Evolutionary conservation across 2,113 vertebrate genomes (phyloP), one percentile per base, ranked within the genome.

Genomic region (Tichodroma muraria): DNA sequence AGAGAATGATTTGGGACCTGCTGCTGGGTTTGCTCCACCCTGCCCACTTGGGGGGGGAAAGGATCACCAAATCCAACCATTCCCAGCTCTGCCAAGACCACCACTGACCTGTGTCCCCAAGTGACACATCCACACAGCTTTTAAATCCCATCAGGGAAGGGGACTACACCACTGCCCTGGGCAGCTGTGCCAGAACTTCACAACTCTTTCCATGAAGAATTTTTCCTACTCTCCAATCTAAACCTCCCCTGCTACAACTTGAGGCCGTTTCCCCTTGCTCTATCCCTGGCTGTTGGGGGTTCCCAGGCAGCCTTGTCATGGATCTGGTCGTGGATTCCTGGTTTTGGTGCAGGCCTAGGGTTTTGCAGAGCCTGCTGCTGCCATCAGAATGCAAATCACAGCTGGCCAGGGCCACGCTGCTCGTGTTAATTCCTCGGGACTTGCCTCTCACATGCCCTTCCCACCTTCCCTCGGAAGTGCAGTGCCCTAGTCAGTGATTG

Each of bases 251-350:
- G 40, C 21, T 25, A 35, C 30, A 35, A 9, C 30, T 5, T 15
- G 54, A 35, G 63, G 54, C 9, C 0, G 0, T 49, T 68, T 47
- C 14, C n/a, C 33, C 13, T 44, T 24, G 37, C 33, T 33, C 35
- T 7, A 13, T 20, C 33, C 24, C 69, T 75, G 10, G 3, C 25
- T 20, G 1, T n/a, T 4, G 7, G 50, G n/a, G 24, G 22, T 5
- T 13, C 31, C 49, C 1, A 0, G 8, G 22, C 40, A 59, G n/a
- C 20, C 38, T 40, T 1, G 1, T 15, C 31, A 17, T 0, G 1
- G 25, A 33, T n/a, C 47, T 1, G 3, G 15, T 6, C 0, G 0
- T 30, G 24, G 24, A 61, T 73, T 75, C 24, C 24, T 28, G 37
- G 22, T 45, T 78, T 81, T 2, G 33, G 52, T n/a, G 54, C n/a